These are phyloP conservation scores for Laticauda laticaudata DNA, from an alignment of 2,113 vertebrate genomes.

Conservation along the genomic window DNA sequence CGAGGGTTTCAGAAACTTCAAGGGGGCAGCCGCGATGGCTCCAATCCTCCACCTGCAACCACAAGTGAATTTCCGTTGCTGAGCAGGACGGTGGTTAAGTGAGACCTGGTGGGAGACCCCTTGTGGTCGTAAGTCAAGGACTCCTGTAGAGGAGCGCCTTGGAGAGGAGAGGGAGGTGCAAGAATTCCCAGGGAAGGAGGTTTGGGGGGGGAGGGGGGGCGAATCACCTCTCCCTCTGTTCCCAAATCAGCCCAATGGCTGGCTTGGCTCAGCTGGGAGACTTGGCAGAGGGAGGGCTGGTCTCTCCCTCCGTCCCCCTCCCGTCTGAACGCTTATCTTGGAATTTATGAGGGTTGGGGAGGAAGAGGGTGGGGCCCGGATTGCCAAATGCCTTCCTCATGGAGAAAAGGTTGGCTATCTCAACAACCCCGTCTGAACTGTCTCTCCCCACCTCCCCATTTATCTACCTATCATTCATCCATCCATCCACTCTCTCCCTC, in stretches of 20 bases:
- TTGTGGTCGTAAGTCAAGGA: background rate
- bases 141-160: background rate
- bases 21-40: background rate
- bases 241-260: background rate
- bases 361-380: background rate
- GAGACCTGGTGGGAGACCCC: background rate
- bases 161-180: background rate
- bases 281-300: background rate
- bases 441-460: background rate
- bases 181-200: background rate
- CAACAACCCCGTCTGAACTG: background rate
- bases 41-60: background rate
- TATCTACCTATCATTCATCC: too few relatives aligned
- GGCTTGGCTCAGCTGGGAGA: background rate
- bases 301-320: too few relatives aligned
- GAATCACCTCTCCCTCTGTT: background rate
- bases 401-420: background rate
- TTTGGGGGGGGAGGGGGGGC: too few relatives aligned
- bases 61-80: background rate
- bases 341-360: background rate
- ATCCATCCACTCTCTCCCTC: too few relatives aligned
- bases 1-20: background rate
- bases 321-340: slow-evolving; percentile 6
- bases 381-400: background rate
- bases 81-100: background rate